These are phyloP conservation scores for Eumerus sabulonum DNA, from an alignment of 2,888 invertebrate genomes.

Conservation along the genomic window DNA sequence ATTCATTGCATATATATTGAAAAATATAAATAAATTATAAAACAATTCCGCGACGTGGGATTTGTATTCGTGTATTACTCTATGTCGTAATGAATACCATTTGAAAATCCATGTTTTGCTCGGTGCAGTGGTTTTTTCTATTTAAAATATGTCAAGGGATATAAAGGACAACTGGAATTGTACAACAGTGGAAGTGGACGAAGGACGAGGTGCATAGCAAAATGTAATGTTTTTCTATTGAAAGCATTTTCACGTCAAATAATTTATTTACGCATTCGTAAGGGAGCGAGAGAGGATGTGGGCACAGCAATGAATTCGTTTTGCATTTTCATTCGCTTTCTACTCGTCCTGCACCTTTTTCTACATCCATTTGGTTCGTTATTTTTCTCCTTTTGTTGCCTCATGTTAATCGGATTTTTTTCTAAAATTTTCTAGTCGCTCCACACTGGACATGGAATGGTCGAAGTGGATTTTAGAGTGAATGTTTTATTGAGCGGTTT, in stretches of 20 bases:
- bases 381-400: too few relatives aligned
- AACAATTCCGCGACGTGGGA: conserved; percentile 25
- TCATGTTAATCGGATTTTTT: too few relatives aligned
- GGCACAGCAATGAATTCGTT: too few relatives aligned
- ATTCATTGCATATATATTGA: conserved; percentile 5
- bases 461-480: not conserved
- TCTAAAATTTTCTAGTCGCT: too few relatives aligned
- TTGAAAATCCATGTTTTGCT: not conserved
- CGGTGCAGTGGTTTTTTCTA: not conserved
- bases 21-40: conserved; percentile 52
- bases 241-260: conserved; percentile 54
- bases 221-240: conserved; percentile 17
- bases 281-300: not conserved
- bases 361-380: too few relatives aligned
- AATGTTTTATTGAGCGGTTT: too few relatives aligned
- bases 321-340: too few relatives aligned
- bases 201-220: conserved; percentile 9
- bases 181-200: too few relatives aligned
- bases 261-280: conserved; percentile 40
- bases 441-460: too few relatives aligned
- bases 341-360: too few relatives aligned
- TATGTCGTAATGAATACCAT: too few relatives aligned
- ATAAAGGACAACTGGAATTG: not conserved
- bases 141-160: conserved; percentile 18
- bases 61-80: not conserved